A percentile compares a stretch with the other conserved stretches of the same genome.
These are phyloP conservation scores for Indri indri DNA, from an alignment of 2,113 vertebrate genomes.

Conservation along the genomic window DNA sequence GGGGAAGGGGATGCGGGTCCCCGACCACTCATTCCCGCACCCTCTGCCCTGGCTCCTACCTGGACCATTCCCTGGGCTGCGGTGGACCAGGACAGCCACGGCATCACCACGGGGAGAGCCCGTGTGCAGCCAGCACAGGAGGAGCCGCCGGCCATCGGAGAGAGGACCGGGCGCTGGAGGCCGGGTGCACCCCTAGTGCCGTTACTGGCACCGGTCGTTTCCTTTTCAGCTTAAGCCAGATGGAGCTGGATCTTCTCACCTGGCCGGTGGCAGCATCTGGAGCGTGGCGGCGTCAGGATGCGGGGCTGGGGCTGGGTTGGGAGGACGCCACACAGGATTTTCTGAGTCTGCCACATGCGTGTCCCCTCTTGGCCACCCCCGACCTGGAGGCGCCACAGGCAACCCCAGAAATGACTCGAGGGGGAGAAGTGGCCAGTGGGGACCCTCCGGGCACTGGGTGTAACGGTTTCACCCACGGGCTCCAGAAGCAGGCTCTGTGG, in stretches of 20 bases:
- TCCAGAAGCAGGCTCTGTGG: background rate
- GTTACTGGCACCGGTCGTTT: background rate
- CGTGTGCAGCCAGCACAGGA: background rate
- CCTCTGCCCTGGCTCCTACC: background rate
- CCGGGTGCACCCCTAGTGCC: background rate
- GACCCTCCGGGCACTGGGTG: background rate
- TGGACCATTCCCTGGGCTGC: background rate
- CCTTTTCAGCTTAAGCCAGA: background rate
- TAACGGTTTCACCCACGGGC: accelerated
- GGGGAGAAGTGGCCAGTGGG: background rate
- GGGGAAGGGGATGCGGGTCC: too few relatives aligned
- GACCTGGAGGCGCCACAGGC: too few relatives aligned
- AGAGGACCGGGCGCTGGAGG: background rate
- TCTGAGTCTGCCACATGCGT: accelerated
- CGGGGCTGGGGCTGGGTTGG: background rate
- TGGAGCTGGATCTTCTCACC: background rate
- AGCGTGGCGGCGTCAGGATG: background rate
- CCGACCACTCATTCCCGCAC: too few relatives aligned
- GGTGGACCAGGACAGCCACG: background rate
- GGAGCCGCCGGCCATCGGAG: background rate
- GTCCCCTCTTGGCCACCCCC: background rate
- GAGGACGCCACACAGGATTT: background rate
- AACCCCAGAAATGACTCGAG: background rate
- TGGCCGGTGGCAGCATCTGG: background rate
- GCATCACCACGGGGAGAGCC: background rate